phyloP scores from a whole-genome alignment of 2,888 invertebrate species.

The Poecilobothrus nobilitatus region DNA sequence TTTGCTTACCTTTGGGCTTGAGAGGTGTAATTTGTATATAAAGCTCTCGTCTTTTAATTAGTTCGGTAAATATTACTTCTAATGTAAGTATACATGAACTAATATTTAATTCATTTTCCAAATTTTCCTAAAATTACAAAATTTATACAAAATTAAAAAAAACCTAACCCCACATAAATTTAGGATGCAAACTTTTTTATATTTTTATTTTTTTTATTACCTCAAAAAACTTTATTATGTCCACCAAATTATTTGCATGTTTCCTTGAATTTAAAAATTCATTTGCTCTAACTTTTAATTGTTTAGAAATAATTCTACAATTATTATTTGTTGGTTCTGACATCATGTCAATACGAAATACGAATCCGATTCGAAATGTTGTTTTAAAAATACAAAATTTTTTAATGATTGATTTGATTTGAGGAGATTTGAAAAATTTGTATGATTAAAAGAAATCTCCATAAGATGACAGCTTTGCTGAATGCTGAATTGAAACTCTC shows the following conservation, averaged over 20 bases:
- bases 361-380: too few relatives aligned
- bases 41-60: constrained; percentile 59
- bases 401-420: too few relatives aligned
- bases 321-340: constrained; percentile 21
- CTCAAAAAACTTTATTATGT: constrained; percentile 61
- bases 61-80: constrained; percentile 61
- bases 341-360: neutral
- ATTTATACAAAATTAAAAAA: constrained; percentile 8
- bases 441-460: neutral
- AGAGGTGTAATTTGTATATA: constrained; percentile 52
- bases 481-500: too few relatives aligned
- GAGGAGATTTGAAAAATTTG: too few relatives aligned
- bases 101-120: constrained; percentile 37
- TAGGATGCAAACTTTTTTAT: neutral
- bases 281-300: constrained; percentile 59
- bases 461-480: neutral
- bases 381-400: too few relatives aligned
- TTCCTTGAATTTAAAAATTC: constrained; percentile 60
- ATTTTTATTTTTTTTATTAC: constrained; percentile 40
- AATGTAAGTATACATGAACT: constrained; percentile 57
- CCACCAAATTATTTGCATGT: constrained; percentile 57
- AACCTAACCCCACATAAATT: constrained; percentile 13
- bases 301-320: constrained; percentile 47
- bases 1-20: constrained; percentile 48
- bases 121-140: constrained; percentile 26